These are phyloP conservation scores for Petrocephalus sullivani DNA, from an alignment of 2,797 vertebrate species.

Conservation along the genomic window DNA sequence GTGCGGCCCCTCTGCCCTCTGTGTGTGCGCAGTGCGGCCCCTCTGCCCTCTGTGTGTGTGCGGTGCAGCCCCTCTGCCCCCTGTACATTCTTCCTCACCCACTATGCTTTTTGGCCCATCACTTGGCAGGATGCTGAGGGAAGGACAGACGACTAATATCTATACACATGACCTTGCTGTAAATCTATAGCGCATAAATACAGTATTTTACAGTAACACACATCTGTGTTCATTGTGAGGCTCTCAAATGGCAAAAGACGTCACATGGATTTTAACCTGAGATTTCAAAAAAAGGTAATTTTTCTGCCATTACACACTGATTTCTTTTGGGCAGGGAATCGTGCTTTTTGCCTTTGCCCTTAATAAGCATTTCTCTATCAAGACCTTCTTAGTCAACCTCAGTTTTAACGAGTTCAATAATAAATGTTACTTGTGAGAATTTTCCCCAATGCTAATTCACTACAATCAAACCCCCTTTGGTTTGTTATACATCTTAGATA, in stretches of 20 bases:
- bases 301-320: not conserved
- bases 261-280: slow-evolving; percentile 7
- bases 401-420: not conserved
- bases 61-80: too few relatives aligned
- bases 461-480: not conserved
- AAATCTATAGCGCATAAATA: not conserved
- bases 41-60: too few relatives aligned
- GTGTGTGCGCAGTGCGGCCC: not conserved
- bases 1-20: not conserved
- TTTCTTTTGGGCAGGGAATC: not conserved
- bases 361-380: not conserved
- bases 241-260: not conserved
- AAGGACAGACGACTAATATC: not conserved
- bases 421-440: not conserved
- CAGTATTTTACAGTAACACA: not conserved
- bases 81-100: not conserved
- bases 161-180: not conserved
- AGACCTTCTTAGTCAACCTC: not conserved
- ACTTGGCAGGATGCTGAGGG: not conserved
- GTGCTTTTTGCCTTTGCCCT: not conserved
- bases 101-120: not conserved
- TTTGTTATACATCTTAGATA: not conserved
- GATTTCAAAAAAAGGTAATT: not conserved
- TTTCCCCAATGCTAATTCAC: not conserved
- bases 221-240: not conserved